Evolutionary conservation across 2,113 vertebrate species (phyloP).

Genomic region (Thoracochromis brauschi): DNA sequence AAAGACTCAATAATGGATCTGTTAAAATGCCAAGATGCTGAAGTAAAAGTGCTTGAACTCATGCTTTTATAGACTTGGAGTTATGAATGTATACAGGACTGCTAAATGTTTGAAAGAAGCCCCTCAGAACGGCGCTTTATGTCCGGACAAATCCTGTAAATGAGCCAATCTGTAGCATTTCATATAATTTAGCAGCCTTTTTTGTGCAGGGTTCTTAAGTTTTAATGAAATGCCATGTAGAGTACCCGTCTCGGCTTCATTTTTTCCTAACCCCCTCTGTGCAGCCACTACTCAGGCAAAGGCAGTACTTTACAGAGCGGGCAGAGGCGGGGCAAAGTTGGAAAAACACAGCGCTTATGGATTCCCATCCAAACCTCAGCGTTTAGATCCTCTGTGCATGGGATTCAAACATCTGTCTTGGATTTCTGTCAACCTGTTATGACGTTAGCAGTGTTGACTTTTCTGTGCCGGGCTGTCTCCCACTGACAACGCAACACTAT

Average conservation of each 20-base stretch:
- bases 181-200: background rate
- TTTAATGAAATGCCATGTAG: background rate
- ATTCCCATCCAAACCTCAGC: constrained; percentile 19
- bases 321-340: background rate
- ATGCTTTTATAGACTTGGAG: background rate
- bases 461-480: background rate
- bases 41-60: background rate
- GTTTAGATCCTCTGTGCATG: background rate
- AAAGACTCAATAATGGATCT: background rate
- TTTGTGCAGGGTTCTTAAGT: background rate
- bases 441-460: constrained; percentile 34
- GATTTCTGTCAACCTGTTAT: constrained; percentile 32
- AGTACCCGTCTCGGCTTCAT: background rate
- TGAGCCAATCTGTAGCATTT: background rate
- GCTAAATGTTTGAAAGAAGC: background rate
- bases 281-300: background rate
- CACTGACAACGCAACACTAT: background rate
- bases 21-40: background rate
- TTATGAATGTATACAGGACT: background rate
- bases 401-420: constrained; percentile 47
- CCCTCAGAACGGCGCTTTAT: background rate
- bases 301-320: background rate
- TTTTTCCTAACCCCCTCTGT: background rate
- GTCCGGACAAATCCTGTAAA: background rate
- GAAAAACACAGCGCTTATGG: constrained; percentile 8